Evolutionary conservation across 2,888 invertebrate species (phyloP), one percentile per base, ranked within the genome.

Genomic region (Boloria selene): DNA sequence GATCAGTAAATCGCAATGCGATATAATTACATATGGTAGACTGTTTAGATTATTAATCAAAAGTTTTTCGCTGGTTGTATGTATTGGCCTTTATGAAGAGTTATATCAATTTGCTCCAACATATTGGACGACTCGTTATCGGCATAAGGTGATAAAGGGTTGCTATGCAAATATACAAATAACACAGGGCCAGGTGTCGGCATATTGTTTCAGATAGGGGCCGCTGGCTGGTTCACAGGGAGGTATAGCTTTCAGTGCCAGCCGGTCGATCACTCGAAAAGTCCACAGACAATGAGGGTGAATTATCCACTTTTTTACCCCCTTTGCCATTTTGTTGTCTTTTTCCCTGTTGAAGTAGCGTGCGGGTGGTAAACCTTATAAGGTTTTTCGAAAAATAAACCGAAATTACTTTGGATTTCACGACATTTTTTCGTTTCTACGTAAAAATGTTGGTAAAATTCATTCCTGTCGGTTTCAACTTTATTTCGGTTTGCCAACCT

Each of bases 191-290:
- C 78, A 81, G 90, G 88, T 91, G 87, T 85, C 82, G 88, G 88
- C 81, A 77, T 90, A 85, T 92, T 93, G 92, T 95, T 95, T 93
- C 96, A 97, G 97, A 96, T 97, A 93, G 95, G 95, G 89, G 94
- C 95, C 93, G 95, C 96, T 86, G 98, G 98, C 89, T 98, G 98
- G 98, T 95, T 98, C 93, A 96, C 96, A 88, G 97, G 97, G 88
- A 96, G 97, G 89, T 98, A 98, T 95, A 98, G 96, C 93, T 95
- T 96, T 93, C 96, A 96, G 89, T 98, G 98, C 95, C 97, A 98
- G 94, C 98, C 98, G 82, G 98, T 98, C 90, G 97, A 98, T 95
- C 97, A 98, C 95, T 96, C 97, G 88, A 96, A 96, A 93, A 95
- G 95, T 93, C 96, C 97, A 87, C 95, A 95, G 93, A 97, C 98